Conservation (phyloP, 2,797 vertebrate species). For the Sebastes wilsoni region DNA sequence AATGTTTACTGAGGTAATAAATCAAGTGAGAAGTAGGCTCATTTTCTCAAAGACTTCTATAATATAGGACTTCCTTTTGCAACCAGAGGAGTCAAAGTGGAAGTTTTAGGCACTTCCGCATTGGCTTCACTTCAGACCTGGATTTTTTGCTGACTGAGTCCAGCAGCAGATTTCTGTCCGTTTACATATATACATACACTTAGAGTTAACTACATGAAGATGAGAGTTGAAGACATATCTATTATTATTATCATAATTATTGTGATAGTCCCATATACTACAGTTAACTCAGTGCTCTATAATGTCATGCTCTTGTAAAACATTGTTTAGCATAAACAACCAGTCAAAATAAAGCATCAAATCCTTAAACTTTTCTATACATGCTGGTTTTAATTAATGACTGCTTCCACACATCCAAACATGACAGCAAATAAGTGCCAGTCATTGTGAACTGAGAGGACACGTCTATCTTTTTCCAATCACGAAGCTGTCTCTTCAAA, state of each 20-base stretch:
- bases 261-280: neutral
- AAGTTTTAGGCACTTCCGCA: too few species aligned
- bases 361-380: slow-evolving; percentile 2
- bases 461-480: slow-evolving; percentile 51
- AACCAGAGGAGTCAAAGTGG: too few species aligned
- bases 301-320: slow-evolving; percentile 4
- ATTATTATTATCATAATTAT: neutral
- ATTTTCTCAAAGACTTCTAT: too few species aligned
- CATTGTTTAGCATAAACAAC: neutral
- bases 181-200: neutral
- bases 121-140: too few species aligned
- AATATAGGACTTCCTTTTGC: too few species aligned
- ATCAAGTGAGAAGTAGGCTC: too few species aligned
- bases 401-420: slow-evolving; percentile 34
- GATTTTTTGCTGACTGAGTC: too few species aligned
- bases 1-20: too few species aligned
- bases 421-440: slow-evolving; percentile 56
- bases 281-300: neutral
- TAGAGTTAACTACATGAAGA: too few species aligned
- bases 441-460: slow-evolving; percentile 49
- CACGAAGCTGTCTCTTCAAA: slow-evolving; percentile 46
- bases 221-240: neutral
- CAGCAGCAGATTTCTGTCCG: neutral
- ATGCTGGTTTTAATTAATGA: slow-evolving; percentile 35
- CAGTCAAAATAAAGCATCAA: slow-evolving; percentile 33